These are phyloP conservation scores for Spilosoma lubricipeda DNA, from an alignment of 2,888 invertebrate species.

Conservation along the genomic window DNA sequence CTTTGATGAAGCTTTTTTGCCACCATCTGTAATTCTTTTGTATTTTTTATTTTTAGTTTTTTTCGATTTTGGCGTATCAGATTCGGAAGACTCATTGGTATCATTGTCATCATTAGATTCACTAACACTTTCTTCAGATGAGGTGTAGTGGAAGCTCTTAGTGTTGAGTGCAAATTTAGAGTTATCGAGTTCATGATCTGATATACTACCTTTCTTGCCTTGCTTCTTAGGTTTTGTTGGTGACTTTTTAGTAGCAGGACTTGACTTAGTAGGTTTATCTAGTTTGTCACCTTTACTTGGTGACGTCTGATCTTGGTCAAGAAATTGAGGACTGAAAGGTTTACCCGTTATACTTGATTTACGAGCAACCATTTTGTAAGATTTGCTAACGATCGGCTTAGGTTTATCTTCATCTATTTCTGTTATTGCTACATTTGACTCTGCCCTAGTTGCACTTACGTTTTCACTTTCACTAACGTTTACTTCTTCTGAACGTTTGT, in stretches of 20 bases:
- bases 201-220: constrained; percentile 65
- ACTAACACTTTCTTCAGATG: constrained; percentile 79
- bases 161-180: constrained; percentile 79
- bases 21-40: constrained; percentile 74
- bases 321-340: constrained; percentile 80
- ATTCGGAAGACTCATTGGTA: constrained; percentile 78
- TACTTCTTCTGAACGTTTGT: constrained; percentile 75
- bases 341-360: constrained; percentile 84
- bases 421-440: constrained; percentile 48
- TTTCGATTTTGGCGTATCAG: constrained; percentile 71
- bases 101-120: constrained; percentile 82
- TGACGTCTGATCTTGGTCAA: constrained; percentile 66
- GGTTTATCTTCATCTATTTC: constrained; percentile 72
- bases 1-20: constrained; percentile 74
- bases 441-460: constrained; percentile 50
- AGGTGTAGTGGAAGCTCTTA: constrained; percentile 71
- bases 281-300: constrained; percentile 61
- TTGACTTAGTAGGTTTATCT: constrained; percentile 57
- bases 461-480: constrained; percentile 53
- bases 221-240: constrained; percentile 67
- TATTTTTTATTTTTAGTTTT: constrained; percentile 78
- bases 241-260: constrained; percentile 60
- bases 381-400: constrained; percentile 80
- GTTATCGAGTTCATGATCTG: constrained; percentile 78
- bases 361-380: constrained; percentile 84